Evolutionary conservation across 2,797 vertebrate genomes (phyloP).

Genomic region (Mormyrus proboscirostris): DNA sequence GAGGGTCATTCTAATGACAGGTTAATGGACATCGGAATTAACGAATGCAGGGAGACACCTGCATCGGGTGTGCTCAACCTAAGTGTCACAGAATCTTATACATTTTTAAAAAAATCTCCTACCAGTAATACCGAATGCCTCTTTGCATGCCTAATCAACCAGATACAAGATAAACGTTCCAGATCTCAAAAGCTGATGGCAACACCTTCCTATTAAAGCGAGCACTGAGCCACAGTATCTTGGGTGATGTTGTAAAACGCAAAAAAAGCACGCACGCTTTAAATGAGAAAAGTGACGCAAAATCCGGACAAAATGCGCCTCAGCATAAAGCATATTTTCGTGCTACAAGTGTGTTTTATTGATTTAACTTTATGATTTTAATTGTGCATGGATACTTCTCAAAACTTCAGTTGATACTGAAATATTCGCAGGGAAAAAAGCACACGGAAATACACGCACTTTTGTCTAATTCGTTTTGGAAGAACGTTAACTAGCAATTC

Average conservation of each 20-base stretch:
- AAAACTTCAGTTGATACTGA: neutral
- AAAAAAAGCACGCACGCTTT: conserved; percentile 38
- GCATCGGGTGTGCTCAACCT: neutral
- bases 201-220: conserved; percentile 13
- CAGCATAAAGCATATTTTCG: neutral
- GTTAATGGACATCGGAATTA: neutral
- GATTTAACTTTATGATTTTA: neutral
- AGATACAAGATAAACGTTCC: conserved; percentile 2
- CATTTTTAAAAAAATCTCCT: neutral
- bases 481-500: neutral
- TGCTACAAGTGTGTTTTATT: neutral
- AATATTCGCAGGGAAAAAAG: neutral
- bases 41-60: neutral
- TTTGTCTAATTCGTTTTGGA: neutral
- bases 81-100: neutral
- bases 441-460: neutral
- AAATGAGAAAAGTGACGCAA: conserved; percentile 50
- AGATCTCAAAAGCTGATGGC: conserved; percentile 13
- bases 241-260: neutral
- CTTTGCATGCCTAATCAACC: conserved; percentile 19
- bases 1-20: neutral
- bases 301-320: conserved; percentile 29
- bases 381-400: neutral
- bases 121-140: neutral
- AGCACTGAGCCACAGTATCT: neutral